These are phyloP conservation scores for Macrobrachium nipponense DNA, from an alignment of 1,140 invertebrate genomes.

Conservation along the genomic window DNA sequence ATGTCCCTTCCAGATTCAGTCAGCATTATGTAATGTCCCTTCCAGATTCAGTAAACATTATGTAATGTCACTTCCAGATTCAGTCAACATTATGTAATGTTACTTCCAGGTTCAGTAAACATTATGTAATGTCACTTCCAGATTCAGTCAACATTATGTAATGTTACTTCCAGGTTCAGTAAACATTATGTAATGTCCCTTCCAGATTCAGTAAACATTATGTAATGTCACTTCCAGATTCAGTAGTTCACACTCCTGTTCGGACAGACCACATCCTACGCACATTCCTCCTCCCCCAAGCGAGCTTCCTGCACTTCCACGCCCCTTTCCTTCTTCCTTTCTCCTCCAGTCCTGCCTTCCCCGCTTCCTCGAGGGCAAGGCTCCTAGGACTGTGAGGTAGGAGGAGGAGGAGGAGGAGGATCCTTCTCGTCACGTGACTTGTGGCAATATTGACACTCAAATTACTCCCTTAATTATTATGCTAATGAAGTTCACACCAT, in stretches of 20 bases:
- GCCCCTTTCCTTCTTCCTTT: neutral
- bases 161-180: neutral
- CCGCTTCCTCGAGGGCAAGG: neutral
- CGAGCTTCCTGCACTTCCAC: neutral
- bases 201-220: neutral
- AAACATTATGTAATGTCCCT: too few relatives aligned
- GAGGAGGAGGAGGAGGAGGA: too few relatives aligned
- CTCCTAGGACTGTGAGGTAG: too few relatives aligned
- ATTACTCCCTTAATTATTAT: too few relatives aligned
- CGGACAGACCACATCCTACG: neutral
- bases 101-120: neutral
- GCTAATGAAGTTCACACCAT: too few relatives aligned
- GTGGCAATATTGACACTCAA: too few relatives aligned
- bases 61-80: neutral
- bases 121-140: neutral
- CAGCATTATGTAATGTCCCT: too few relatives aligned
- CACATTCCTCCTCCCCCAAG: neutral
- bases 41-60: neutral
- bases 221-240: neutral
- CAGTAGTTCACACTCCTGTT: neutral
- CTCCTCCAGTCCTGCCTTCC: neutral
- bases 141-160: neutral
- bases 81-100: neutral
- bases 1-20: neutral
- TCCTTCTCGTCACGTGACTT: too few relatives aligned